Evolutionary conservation across 2,113 vertebrate species (phyloP).

Genomic region (Danio rerio): DNA sequence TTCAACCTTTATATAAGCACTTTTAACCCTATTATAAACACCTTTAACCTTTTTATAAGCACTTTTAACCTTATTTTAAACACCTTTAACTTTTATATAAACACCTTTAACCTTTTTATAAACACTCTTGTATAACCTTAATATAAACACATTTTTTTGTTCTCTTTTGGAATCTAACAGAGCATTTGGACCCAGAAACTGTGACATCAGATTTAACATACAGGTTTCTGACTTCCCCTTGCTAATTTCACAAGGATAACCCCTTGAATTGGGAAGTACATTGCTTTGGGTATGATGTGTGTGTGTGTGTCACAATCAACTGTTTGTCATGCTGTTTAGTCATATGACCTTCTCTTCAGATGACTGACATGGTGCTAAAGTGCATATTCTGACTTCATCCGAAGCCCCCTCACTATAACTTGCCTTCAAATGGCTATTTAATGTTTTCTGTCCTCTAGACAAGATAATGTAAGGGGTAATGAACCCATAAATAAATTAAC

Average conservation of each 20-base stretch:
- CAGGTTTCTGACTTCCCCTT: background rate
- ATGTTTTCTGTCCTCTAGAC: constrained; percentile 12
- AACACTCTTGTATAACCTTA: no score
- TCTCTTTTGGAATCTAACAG: no score
- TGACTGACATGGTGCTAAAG: constrained; percentile 4
- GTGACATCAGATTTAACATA: no score
- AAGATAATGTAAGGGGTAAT: constrained; percentile 9
- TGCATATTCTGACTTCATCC: background rate
- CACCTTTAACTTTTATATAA: no score
- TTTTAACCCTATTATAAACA: no score
- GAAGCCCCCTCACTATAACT: background rate
- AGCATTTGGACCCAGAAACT: no score
- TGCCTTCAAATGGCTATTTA: background rate
- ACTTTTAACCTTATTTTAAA: no score
- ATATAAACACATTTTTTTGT: no score
- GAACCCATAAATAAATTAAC: constrained; percentile 25
- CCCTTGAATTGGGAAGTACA: background rate
- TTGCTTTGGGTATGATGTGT: background rate
- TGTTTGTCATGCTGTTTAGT: constrained; percentile 10
- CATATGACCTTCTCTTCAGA: constrained; percentile 30
- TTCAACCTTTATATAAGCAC: no score
- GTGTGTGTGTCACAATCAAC: constrained; percentile 8
- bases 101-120: no score
- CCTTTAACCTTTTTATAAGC: no score
- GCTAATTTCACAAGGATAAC: background rate